A percentile compares a stretch with the other conserved stretches of the same genome.
Evolutionary conservation across 2,797 vertebrate species (phyloP).

Genomic region (Furcifer pardalis): DNA sequence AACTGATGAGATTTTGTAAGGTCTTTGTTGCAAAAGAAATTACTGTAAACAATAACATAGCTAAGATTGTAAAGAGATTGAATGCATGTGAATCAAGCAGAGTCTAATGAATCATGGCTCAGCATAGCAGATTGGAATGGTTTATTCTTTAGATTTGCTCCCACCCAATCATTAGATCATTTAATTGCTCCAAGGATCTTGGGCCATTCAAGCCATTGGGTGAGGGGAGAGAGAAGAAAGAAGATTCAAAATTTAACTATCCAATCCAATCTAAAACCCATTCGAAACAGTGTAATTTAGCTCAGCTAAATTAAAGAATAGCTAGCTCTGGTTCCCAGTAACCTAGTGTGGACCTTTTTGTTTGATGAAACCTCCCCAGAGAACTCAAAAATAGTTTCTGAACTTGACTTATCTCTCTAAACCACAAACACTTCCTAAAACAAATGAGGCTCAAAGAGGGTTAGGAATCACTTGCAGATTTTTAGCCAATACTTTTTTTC

Average conservation of each 20-base stretch:
- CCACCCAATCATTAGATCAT: background rate
- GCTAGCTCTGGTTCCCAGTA: slow-evolving; percentile 44
- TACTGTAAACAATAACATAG: no score
- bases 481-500: slow-evolving; percentile 41
- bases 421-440: slow-evolving; percentile 28
- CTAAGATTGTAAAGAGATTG: background rate
- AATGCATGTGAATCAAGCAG: background rate
- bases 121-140: background rate
- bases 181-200: background rate
- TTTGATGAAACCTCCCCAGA: slow-evolving; percentile 27
- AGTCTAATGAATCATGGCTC: background rate
- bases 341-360: slow-evolving; percentile 48
- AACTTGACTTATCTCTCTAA: slow-evolving; percentile 20
- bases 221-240: background rate
- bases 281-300: slow-evolving; percentile 27
- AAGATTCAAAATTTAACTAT: background rate
- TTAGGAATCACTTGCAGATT: slow-evolving; percentile 45
- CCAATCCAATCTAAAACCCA: background rate
- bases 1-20: background rate
- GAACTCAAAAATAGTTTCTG: slow-evolving; percentile 43
- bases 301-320: slow-evolving; percentile 30
- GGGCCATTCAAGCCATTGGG: background rate
- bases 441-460: slow-evolving; percentile 46
- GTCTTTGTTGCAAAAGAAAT: background rate
- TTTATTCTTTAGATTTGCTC: background rate